Evolutionary conservation across 2,888 invertebrate species (phyloP), one percentile per base, ranked within the genome.

Genomic region (Ophonus ardosiacus): DNA sequence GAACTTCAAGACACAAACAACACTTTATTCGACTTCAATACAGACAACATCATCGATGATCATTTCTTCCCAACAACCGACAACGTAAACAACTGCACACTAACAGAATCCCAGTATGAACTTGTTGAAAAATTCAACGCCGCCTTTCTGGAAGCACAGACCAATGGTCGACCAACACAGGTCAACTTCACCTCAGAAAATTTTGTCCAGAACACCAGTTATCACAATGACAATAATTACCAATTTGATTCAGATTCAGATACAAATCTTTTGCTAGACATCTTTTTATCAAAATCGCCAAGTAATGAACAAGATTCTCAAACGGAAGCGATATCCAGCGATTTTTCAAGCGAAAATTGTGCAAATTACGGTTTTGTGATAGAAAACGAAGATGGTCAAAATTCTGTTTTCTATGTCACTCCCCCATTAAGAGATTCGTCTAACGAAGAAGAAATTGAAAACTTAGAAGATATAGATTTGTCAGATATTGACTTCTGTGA

Each of bases 131-230:
- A 91, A 87, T 91, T 91, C 88, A 91, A 91, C 86, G 87, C 90
- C 17, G 91, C 91, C 1, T 91, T 91, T 85, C 91, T 91, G 88
- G 90, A 91, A 85, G 91, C 91, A 10, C 91, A 91, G n/a, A 78
- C 7, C 71, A 43, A 74, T 18, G 43, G 71, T 8, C 15, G 40
- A 40, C 7, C 31, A 31, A 5, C 31, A 38, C 38, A 68, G 15
- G 3, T 5, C 5, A 68, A 21, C 13, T 17, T 18, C 24, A 8
- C 31, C 10, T 31, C 43, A 13, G 8, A 63, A 24, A 18, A 40
- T 43, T 1, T 21, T 13, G 8, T 6, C 40, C 15, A 71, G n/a
- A 15, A 78, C 7, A 31, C 13, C 10, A 76, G 56, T 13, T 38
- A 74, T 43, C 51, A 21, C 76, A 57, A 57, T 5, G 78, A 57